Evolutionary conservation across 2,113 vertebrate species (phyloP).

Genomic region (Pedetes capensis): DNA sequence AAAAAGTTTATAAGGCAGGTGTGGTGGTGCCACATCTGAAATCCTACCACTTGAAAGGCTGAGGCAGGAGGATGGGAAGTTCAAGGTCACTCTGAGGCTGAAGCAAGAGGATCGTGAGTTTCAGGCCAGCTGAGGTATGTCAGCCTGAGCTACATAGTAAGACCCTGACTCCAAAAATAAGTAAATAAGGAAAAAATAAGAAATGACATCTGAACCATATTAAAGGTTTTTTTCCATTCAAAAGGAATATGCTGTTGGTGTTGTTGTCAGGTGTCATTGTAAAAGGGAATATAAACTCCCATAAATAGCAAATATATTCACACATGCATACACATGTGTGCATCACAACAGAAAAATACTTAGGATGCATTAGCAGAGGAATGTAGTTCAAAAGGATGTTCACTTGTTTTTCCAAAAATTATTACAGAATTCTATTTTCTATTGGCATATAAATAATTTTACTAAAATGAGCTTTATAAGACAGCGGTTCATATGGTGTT

Average conservation of each 20-base stretch:
- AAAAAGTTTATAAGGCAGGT: no score
- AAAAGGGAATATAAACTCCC: not conserved
- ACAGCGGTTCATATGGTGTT: not conserved
- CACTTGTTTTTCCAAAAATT: not conserved
- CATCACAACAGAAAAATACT: not conserved
- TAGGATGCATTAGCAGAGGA: not conserved
- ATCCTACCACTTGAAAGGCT: no score
- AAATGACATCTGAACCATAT: not conserved
- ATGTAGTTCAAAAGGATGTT: not conserved
- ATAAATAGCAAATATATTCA: not conserved
- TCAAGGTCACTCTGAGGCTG: no score
- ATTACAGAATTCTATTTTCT: not conserved
- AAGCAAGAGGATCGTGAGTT: not conserved
- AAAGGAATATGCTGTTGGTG: no score
- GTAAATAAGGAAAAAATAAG: no score
- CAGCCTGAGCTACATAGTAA: not conserved
- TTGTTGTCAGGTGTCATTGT: no score
- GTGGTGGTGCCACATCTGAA: no score
- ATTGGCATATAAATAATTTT: not conserved
- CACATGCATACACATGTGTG: not conserved
- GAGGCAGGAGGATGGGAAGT: no score
- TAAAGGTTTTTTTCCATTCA: not conserved
- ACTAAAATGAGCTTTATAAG: conserved; percentile 41
- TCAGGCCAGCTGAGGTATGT: not conserved
- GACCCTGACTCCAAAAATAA: no score